Conservation (phyloP, 2,797 vertebrate genomes). For the Tragelaphus eurycerus region DNA sequence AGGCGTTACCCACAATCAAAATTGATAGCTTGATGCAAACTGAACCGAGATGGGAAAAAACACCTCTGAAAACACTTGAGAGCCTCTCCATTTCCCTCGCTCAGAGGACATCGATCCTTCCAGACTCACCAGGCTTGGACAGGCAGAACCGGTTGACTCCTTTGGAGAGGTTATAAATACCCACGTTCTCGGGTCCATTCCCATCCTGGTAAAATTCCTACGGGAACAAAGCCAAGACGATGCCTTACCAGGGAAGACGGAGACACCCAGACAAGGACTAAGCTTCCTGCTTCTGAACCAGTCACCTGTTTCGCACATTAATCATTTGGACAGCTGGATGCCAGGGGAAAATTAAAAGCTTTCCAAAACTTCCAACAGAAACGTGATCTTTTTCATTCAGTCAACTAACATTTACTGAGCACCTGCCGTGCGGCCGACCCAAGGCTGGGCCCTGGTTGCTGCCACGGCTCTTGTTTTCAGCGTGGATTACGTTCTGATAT, state of each 20-base stretch:
- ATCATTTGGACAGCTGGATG: conserved; percentile 36
- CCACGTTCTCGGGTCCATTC: conserved; percentile 97
- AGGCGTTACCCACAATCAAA: background rate
- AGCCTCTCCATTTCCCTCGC: background rate
- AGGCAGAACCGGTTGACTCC: conserved; percentile 98
- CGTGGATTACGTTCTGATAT: background rate
- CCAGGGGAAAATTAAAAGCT: conserved; percentile 60
- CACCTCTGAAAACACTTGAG: background rate
- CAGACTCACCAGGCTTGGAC: conserved; percentile 93
- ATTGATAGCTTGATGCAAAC: background rate
- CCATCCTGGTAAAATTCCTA: conserved; percentile 99
- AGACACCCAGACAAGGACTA: conserved; percentile 37
- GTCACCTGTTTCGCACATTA: conserved; percentile 55
- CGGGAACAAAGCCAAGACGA: conserved; percentile 58
- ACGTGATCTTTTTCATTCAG: background rate
- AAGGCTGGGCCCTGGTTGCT: background rate
- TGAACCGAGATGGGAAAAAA: background rate
- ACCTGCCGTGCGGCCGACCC: background rate
- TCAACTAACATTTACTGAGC: conserved; percentile 31
- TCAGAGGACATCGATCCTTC: background rate
- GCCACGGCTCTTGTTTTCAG: background rate
- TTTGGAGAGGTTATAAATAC: conserved; percentile 98
- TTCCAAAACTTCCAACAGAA: conserved; percentile 12
- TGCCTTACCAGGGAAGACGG: conserved; percentile 13
- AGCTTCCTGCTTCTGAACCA: conserved; percentile 51